Conservation (phyloP, 2,888 invertebrate species). For the Dysmachus trigonus region DNA sequence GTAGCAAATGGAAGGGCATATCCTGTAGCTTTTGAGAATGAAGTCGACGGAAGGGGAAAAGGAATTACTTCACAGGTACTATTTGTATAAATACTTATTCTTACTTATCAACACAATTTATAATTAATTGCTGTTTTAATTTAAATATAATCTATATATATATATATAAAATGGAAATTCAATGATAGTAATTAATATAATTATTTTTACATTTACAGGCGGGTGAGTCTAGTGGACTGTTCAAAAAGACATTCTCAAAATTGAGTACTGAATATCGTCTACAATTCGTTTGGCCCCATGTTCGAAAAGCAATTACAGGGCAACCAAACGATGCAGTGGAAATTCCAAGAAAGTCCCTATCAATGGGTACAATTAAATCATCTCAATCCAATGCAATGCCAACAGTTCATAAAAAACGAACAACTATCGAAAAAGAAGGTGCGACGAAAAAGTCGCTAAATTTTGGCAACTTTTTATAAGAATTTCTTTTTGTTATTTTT, state of each 20-base stretch:
- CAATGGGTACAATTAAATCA: slow-evolving; percentile 85
- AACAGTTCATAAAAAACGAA: slow-evolving; percentile 76
- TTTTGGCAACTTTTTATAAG: slow-evolving; percentile 39
- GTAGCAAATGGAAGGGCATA: slow-evolving; percentile 63
- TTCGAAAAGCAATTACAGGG: slow-evolving; percentile 63
- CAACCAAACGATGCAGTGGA: slow-evolving; percentile 68
- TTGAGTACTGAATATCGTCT: slow-evolving; percentile 87
- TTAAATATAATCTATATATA: background rate
- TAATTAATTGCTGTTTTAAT: background rate
- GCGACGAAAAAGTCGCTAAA: slow-evolving; percentile 64
- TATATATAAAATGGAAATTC: background rate
- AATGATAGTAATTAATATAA: background rate
- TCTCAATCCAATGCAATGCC: slow-evolving; percentile 66
- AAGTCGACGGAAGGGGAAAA: slow-evolving; percentile 59
- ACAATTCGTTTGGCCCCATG: slow-evolving; percentile 88
- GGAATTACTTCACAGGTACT: slow-evolving; percentile 60
- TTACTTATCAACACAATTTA: background rate
- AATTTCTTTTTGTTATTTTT: slow-evolving; percentile 35
- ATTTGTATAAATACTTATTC: background rate
- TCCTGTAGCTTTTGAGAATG: slow-evolving; percentile 58
- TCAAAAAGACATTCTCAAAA: slow-evolving; percentile 76
- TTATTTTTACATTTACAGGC: slow-evolving; percentile 64
- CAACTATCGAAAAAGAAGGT: slow-evolving; percentile 66
- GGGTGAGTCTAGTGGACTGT: slow-evolving; percentile 73
- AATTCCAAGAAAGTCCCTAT: slow-evolving; percentile 82